phyloP scores from a whole-genome alignment of 2,113 vertebrate species.

The Mionectes macconnelli region DNA sequence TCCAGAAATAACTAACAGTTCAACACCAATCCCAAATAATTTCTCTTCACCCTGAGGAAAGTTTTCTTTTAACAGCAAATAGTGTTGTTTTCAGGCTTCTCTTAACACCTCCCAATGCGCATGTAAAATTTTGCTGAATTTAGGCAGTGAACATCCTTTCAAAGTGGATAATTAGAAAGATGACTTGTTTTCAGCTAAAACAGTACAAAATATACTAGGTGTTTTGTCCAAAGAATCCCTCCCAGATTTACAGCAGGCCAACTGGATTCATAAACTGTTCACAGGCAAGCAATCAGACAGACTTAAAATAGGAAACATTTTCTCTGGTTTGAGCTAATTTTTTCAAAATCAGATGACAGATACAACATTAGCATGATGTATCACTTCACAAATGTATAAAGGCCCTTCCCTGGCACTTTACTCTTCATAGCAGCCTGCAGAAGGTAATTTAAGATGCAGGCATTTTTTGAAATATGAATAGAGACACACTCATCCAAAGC shows the following conservation, averaged over 20 bases:
- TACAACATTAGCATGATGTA: not conserved
- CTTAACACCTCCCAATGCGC: fast-evolving
- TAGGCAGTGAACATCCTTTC: not conserved
- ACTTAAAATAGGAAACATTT: conserved; percentile 34
- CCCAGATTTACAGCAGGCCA: conserved; percentile 11
- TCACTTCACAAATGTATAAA: not conserved
- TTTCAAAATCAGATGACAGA: conserved; percentile 11
- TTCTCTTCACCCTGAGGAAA: not conserved
- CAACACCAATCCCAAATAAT: not conserved
- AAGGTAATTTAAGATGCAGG: not conserved
- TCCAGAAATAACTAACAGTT: not conserved
- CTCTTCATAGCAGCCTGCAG: not conserved
- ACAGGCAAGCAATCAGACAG: not conserved
- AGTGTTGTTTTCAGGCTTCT: not conserved
- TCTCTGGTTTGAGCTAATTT: not conserved
- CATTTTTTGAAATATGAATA: not conserved
- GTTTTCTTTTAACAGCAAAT: not conserved
- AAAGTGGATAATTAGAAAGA: conserved; percentile 10
- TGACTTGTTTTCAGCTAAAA: conserved; percentile 1
- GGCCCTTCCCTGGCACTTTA: not conserved
- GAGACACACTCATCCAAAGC: not conserved
- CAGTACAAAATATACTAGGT: not conserved
- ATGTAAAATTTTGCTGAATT: not conserved
- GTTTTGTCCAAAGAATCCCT: conserved; percentile 25
- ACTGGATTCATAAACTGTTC: conserved; percentile 11